A percentile compares a stretch with the other conserved stretches of the same genome.
These are phyloP conservation scores for Acrocephalus scirpaceus DNA, from an alignment of 2,797 vertebrate species.

Conservation along the genomic window DNA sequence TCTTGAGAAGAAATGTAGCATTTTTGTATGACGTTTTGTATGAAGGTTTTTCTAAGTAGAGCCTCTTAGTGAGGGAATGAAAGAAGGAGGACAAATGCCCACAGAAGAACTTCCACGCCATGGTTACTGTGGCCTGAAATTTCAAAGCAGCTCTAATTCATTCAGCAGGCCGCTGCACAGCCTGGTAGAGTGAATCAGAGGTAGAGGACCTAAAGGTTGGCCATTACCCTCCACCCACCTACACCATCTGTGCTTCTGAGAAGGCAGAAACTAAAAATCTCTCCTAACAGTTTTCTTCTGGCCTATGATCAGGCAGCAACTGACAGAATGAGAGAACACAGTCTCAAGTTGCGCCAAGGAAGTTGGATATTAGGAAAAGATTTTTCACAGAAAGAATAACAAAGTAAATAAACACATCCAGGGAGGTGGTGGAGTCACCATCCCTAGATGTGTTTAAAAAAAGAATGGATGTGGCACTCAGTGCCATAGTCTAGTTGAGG, in stretches of 20 bases:
- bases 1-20: not conserved
- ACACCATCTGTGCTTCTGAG: not conserved
- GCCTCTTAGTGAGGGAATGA: not conserved
- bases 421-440: not conserved
- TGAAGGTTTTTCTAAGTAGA: not conserved
- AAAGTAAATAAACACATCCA: not conserved
- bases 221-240: not conserved
- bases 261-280: not conserved
- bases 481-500: not conserved
- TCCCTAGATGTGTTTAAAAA: too few relatives aligned
- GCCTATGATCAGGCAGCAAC: not conserved
- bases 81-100: not conserved
- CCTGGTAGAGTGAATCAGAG: accelerated
- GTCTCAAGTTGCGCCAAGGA: not conserved
- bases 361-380: not conserved
- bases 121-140: not conserved
- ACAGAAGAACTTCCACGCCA: not conserved
- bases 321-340: not conserved
- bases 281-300: not conserved
- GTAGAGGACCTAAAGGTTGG: not conserved
- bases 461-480: not conserved
- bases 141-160: not conserved
- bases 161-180: not conserved
- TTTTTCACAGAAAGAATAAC: not conserved
- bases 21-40: not conserved